phyloP scores from a whole-genome alignment of 2,888 invertebrate species.

The Lobophora halterata region DNA sequence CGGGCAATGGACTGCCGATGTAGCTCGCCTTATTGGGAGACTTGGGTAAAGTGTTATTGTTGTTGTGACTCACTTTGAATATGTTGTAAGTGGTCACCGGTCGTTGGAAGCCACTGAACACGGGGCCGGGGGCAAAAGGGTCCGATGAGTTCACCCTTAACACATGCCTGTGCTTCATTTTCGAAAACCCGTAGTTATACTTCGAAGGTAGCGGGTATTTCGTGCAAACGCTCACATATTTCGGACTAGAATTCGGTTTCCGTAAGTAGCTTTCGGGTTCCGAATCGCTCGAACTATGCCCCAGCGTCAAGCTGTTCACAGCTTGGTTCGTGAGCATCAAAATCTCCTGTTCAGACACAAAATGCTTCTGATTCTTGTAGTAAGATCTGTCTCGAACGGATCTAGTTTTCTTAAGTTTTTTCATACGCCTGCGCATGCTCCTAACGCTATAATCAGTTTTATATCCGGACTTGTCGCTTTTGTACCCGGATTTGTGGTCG shows the following conservation, averaged over 20 bases:
- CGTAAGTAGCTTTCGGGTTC: constrained; percentile 71
- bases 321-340: constrained; percentile 77
- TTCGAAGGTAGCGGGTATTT: constrained; percentile 68
- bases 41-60: constrained; percentile 68
- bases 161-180: constrained; percentile 60
- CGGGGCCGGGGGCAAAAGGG: constrained; percentile 75
- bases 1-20: constrained; percentile 57
- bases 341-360: constrained; percentile 82
- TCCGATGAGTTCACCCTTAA: constrained; percentile 64
- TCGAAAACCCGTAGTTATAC: constrained; percentile 64
- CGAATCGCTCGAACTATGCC: constrained; percentile 79
- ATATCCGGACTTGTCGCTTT: constrained; percentile 82
- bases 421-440: constrained; percentile 71
- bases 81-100: constrained; percentile 70
- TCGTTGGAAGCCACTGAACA: constrained; percentile 71
- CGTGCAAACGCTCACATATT: constrained; percentile 69
- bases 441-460: constrained; percentile 81
- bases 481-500: constrained; percentile 81
- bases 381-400: constrained; percentile 75
- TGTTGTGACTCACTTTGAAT: constrained; percentile 71
- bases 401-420: constrained; percentile 74
- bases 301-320: constrained; percentile 77
- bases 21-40: constrained; percentile 58
- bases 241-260: constrained; percentile 65
- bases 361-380: constrained; percentile 78